These are phyloP conservation scores for Ommatoiulus sabulosus DNA, from an alignment of 2,888 invertebrate species.

Conservation along the genomic window DNA sequence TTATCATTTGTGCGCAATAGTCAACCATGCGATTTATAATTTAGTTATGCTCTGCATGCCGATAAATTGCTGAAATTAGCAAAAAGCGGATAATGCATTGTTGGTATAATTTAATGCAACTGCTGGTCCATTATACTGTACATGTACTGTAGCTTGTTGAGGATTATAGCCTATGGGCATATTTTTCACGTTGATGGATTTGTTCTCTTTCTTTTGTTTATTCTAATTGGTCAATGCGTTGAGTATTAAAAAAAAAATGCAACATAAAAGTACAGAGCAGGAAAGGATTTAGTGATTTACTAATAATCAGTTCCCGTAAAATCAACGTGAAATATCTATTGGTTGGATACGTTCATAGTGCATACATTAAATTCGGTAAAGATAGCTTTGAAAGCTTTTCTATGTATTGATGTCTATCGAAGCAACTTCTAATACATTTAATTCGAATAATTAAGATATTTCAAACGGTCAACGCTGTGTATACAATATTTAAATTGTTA, in stretches of 20 bases:
- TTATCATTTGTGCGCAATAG: background rate
- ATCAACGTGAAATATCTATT: background rate
- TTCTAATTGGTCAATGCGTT: background rate
- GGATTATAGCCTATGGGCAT: background rate
- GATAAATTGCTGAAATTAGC: background rate
- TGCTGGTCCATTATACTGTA: background rate
- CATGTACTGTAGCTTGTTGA: too few species aligned
- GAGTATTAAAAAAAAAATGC: too few species aligned
- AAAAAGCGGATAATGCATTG: background rate
- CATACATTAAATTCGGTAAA: background rate
- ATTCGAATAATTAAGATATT: too few species aligned
- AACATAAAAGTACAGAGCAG: too few species aligned
- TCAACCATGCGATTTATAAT: conserved; percentile 2
- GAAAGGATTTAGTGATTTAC: too few species aligned
- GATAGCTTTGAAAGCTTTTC: too few species aligned
- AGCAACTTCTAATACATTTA: too few species aligned
- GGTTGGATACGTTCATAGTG: background rate
- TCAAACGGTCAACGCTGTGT: too few species aligned
- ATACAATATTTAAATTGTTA: too few species aligned
- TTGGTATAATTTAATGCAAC: background rate
- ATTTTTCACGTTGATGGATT: background rate
- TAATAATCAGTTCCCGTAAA: background rate
- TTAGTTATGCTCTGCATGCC: background rate
- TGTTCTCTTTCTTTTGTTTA: background rate
- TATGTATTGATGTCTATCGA: too few species aligned